phyloP scores from a whole-genome alignment of 2,888 invertebrate species.

The Pedicia rivosa region DNA sequence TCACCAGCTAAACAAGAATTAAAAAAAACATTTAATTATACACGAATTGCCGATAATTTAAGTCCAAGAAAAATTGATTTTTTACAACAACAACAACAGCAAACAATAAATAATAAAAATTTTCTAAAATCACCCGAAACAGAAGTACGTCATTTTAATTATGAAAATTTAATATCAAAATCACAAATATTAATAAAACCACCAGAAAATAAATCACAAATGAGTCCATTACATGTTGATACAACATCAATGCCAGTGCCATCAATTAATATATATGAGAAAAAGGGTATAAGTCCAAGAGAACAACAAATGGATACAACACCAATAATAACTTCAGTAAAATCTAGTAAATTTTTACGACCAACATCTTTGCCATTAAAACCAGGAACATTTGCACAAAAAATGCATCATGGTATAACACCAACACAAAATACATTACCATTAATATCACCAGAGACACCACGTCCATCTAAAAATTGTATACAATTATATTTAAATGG shows the following conservation, averaged over 20 bases:
- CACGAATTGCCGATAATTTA: slow-evolving; percentile 29
- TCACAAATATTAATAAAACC: slow-evolving; percentile 6
- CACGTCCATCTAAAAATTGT: slow-evolving; percentile 75
- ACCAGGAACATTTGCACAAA: slow-evolving; percentile 67
- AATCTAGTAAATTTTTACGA: slow-evolving; percentile 47
- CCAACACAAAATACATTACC: slow-evolving; percentile 70
- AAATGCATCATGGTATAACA: slow-evolving; percentile 66
- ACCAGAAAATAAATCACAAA: slow-evolving; percentile 3
- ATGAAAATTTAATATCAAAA: slow-evolving; percentile 28
- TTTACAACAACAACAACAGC: slow-evolving; percentile 11
- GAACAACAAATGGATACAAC: slow-evolving; percentile 12
- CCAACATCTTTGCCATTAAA: slow-evolving; percentile 72
- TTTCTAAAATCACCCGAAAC: slow-evolving; percentile 5
- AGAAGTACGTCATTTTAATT: slow-evolving; percentile 33
- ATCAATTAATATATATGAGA: slow-evolving; percentile 5
- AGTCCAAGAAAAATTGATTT: slow-evolving; percentile 18
- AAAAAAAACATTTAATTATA: slow-evolving; percentile 26
- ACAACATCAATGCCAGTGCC: slow-evolving; percentile 6
- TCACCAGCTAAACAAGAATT: slow-evolving; percentile 3
- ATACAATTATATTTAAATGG: slow-evolving; percentile 80
- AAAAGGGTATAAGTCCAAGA: not conserved
- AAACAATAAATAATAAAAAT: slow-evolving; percentile 26
- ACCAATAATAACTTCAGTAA: slow-evolving; percentile 18
- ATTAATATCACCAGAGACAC: slow-evolving; percentile 81
- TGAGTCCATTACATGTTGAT: slow-evolving; percentile 23